A percentile compares a stretch with the other conserved stretches of the same genome.
Evolutionary conservation across 2,113 vertebrate genomes (phyloP).

Genomic region (Nycticorax nycticorax): DNA sequence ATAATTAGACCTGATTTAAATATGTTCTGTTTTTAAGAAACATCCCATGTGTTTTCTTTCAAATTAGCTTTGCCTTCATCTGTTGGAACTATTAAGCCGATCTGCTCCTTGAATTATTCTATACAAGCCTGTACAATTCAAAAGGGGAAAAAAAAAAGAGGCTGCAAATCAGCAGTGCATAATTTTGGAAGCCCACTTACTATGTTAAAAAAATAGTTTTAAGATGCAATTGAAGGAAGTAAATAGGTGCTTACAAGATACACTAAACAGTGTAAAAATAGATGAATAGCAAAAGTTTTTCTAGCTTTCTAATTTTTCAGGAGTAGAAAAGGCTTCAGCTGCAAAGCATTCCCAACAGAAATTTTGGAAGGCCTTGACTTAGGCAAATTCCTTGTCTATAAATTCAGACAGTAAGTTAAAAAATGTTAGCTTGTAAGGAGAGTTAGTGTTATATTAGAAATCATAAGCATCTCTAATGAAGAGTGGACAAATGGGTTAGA

Average conservation of each 20-base stretch:
- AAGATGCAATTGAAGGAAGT: background rate
- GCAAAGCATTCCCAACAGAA: background rate
- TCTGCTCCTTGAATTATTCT: background rate
- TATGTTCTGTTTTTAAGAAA: constrained; percentile 35
- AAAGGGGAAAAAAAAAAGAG: background rate
- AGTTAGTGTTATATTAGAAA: background rate
- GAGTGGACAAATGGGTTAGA: background rate
- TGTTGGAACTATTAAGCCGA: background rate
- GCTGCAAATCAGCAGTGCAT: background rate
- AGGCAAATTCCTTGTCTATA: background rate
- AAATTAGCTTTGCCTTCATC: constrained; percentile 54
- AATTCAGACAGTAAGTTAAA: background rate
- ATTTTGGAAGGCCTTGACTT: background rate
- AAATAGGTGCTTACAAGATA: background rate
- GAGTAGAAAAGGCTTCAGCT: background rate
- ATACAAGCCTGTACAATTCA: background rate
- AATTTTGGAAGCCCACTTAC: background rate
- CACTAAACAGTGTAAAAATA: background rate
- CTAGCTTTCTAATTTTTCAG: background rate
- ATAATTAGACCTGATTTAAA: constrained; percentile 57
- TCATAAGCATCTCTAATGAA: background rate
- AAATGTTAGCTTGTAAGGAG: background rate
- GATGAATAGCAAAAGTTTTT: background rate
- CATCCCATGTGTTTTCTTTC: constrained; percentile 36
- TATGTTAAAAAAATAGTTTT: background rate